Evolutionary conservation across 2,888 invertebrate species (phyloP).

Genomic region (Drosophila differens): DNA sequence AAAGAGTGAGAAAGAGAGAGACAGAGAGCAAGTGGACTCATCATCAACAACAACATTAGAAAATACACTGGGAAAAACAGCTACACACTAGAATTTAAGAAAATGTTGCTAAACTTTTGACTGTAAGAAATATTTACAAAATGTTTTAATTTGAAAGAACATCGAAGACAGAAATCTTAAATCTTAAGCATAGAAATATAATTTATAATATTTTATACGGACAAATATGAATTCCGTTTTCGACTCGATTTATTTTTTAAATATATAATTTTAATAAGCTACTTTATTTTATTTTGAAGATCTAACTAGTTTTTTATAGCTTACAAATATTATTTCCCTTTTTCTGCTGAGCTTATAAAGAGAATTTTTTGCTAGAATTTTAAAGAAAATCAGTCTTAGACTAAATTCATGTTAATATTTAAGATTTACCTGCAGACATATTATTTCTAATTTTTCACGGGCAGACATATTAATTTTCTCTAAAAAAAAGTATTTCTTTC

Average conservation of each 20-base stretch:
- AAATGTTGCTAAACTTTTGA: not conserved
- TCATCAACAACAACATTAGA: conserved; percentile 45
- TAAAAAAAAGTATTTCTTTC: too few relatives aligned
- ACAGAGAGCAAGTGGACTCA: conserved; percentile 31
- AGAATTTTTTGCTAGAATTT: too few relatives aligned
- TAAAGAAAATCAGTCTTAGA: too few relatives aligned
- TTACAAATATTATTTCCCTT: not conserved
- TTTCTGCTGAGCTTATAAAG: too few relatives aligned
- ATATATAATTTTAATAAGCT: not conserved
- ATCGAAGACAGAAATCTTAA: not conserved
- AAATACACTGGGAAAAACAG: not conserved
- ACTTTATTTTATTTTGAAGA: not conserved
- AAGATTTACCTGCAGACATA: too few relatives aligned
- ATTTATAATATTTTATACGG: fast-evolving
- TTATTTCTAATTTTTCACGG: not conserved
- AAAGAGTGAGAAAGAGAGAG: not conserved
- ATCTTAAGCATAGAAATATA: not conserved
- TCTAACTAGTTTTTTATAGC: too few relatives aligned
- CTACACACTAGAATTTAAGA: too few relatives aligned
- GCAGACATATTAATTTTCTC: not conserved
- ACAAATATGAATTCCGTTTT: not conserved
- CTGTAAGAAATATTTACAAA: not conserved
- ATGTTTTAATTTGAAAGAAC: not conserved
- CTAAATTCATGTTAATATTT: too few relatives aligned
- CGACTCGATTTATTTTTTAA: not conserved